Base-by-base conservation (phyloP, 1,140 invertebrate genomes). In the Lutraria rhynchaena region DNA sequence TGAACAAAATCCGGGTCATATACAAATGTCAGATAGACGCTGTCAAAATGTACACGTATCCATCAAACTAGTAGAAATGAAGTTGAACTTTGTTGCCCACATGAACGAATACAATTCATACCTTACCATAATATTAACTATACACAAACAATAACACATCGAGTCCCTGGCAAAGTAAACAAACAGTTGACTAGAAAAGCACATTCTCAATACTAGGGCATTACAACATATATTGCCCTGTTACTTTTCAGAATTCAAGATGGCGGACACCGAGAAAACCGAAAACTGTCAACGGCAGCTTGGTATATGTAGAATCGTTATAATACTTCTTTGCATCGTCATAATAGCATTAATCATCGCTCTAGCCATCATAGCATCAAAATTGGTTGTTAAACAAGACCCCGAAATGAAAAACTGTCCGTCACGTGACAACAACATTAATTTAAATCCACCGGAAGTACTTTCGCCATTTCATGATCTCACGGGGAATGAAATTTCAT, bases 401-500 rank as follows among this genome's bases (percentile, higher is more conserved):
- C 33, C 60, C n/a, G 44, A 49, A 33, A 58, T 60, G 15, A 60
- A 41, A 19, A 55, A 58, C 31, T 76, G 74, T 76, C 74, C 74
- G 24, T 22, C 37, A n/a, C n/a, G 41, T 15, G 35, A 22, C 19
- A 46, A 63, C 44, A 60, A 44, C 3, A 63, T 77, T 24, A 37
- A 77, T 31, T 60, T 77, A 19, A 44, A 77, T 11, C 58, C 74
- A 17, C 74, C 60, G 17, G 44, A 33, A 33, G 29, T 5, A 1
- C 22, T 77, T 51, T 44, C 74, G 17, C 74, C 74, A 13, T 77
- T 77, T 33, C 60, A 77, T 31, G 74, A 77, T 24, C 74, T 77
- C 58, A 63, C 74, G 3, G 7, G 11, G 9, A 24, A 63, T 29
- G 74, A 77, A 35, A 65, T 77, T 17, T 53, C 2, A 22, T 17